Evolutionary conservation across 2,113 vertebrate genomes (phyloP), one percentile per base, ranked within the genome.

Genomic region (Apistogramma diplotaenia): DNA sequence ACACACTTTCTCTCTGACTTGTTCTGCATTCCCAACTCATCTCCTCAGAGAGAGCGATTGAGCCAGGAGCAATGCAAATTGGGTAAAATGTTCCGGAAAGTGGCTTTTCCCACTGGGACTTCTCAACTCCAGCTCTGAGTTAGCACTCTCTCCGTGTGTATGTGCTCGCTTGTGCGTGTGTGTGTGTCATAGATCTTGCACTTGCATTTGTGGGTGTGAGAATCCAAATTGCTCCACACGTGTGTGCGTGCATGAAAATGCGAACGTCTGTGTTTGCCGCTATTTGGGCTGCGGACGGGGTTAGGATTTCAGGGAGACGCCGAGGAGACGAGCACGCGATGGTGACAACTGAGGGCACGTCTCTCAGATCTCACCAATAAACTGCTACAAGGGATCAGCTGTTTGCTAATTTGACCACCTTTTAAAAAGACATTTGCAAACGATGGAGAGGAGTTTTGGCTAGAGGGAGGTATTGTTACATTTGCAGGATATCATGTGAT

Each of bases 51-150:
- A 88, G 81, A 65, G 78, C 51, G 49, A 86, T 78, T 85, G 74
- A 91, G 93, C 93, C 92, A 86, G 83, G 46, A 93, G 93, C 92
- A 80, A 94, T 93, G 94, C 92, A 93, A 94, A 94, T 93, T 93
- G 90, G 88, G 90, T 93, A 94, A 94, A 94, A 93, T 89, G 91
- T 93, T 94, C 87, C 87, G 87, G 92, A 93, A 93, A 94, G 91
- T 91, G 90, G 65, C 86, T 93, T 92, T 87, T 93, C 91, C 92
- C 92, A 80, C 61, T 72, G 92, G 92, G 90, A 89, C 85, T 78
- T 87, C 82, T 87, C 84, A 81, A 84, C 89, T 90, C 71, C 76
- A 87, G 72, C 84, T 89, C 82, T 73, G 85, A 84, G 84, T 91
- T 90, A 86, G 85, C 80, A 59, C 83, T 89, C 76, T 57, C 18